Conservation (phyloP, 2,113 vertebrate species). For the Nesogale talazaci region DNA sequence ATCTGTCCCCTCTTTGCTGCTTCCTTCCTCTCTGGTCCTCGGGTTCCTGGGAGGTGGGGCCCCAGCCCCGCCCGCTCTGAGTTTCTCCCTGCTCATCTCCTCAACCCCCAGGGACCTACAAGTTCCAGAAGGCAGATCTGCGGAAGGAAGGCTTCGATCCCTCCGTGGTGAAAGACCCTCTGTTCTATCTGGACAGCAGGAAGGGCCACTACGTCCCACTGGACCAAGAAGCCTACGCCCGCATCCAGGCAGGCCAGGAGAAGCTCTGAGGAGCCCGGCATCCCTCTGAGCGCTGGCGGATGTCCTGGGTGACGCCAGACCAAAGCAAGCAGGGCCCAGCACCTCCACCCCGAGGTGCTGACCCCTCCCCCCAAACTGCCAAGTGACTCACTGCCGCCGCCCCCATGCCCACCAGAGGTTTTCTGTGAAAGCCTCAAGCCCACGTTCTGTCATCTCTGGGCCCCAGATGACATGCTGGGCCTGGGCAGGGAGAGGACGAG, state of each 20-base stretch:
- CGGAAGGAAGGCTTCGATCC: slow-evolving; percentile 94
- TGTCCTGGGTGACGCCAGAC: slow-evolving; percentile 65
- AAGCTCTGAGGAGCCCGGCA: slow-evolving; percentile 87
- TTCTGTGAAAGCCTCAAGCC: slow-evolving; percentile 78
- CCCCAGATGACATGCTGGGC: slow-evolving; percentile 30
- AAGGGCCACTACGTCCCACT: slow-evolving; percentile 90
- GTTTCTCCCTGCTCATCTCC: neutral
- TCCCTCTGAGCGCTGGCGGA: slow-evolving; percentile 45
- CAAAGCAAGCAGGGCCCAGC: slow-evolving; percentile 71
- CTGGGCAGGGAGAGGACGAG: neutral
- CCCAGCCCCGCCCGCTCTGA: neutral
- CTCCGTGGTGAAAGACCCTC: slow-evolving; percentile 87
- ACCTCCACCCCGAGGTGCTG: slow-evolving; percentile 7
- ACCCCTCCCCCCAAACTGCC: slow-evolving; percentile 62
- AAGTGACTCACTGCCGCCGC: slow-evolving; percentile 73
- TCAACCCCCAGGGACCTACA: slow-evolving; percentile 91
- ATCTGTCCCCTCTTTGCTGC: accelerated
- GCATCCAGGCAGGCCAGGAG: slow-evolving; percentile 92
- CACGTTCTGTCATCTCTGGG: neutral
- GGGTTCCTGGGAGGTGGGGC: neutral
- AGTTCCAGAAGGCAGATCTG: slow-evolving; percentile 96
- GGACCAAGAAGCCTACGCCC: slow-evolving; percentile 86
- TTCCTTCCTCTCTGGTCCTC: neutral
- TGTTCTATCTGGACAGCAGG: slow-evolving; percentile 94
- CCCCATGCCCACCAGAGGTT: slow-evolving; percentile 3